Percentiles rank a stretch among this genome's conserved stretches.
Evolutionary conservation across 1,140 invertebrate genomes (phyloP).

Genomic region (Pseudomyrmex pallidus): DNA sequence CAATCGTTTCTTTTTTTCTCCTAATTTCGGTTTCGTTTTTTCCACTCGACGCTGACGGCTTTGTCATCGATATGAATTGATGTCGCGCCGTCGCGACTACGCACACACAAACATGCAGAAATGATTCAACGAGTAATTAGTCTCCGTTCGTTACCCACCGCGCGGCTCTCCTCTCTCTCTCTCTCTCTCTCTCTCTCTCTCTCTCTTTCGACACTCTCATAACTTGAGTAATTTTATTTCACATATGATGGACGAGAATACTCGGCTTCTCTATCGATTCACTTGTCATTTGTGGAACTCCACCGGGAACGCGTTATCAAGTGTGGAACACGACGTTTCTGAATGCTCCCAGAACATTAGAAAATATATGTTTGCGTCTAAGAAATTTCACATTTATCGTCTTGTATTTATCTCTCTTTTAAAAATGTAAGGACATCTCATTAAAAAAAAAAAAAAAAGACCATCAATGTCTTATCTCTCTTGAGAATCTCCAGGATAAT

Average conservation of each 20-base stretch:
- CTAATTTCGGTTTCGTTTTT: not conserved
- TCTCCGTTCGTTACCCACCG: too few relatives aligned
- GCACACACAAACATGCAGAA: too few relatives aligned
- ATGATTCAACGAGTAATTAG: too few relatives aligned
- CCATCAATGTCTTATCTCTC: too few relatives aligned
- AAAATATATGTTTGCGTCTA: too few relatives aligned
- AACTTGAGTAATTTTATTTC: constrained; percentile 19
- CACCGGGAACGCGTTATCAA: constrained; percentile 59
- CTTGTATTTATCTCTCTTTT: not conserved
- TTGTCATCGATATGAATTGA: not conserved
- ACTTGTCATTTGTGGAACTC: not conserved
- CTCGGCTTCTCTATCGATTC: constrained; percentile 32
- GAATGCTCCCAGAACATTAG: not conserved
- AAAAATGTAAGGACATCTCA: not conserved
- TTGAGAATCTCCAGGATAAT: too few relatives aligned
- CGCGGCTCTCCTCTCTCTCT: not conserved
- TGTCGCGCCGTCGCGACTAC: not conserved
- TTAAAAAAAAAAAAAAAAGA: not conserved
- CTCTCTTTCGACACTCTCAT: constrained; percentile 28
- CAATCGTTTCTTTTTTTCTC: not conserved
- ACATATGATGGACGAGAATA: not conserved
- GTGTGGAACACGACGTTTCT: not conserved
- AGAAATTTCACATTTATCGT: not conserved
- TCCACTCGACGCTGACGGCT: not conserved
- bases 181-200: not conserved